Evolutionary conservation across 1,140 invertebrate species (phyloP), one percentile per base, ranked within the genome.

Genomic region (Camponotus pennsylvanicus): DNA sequence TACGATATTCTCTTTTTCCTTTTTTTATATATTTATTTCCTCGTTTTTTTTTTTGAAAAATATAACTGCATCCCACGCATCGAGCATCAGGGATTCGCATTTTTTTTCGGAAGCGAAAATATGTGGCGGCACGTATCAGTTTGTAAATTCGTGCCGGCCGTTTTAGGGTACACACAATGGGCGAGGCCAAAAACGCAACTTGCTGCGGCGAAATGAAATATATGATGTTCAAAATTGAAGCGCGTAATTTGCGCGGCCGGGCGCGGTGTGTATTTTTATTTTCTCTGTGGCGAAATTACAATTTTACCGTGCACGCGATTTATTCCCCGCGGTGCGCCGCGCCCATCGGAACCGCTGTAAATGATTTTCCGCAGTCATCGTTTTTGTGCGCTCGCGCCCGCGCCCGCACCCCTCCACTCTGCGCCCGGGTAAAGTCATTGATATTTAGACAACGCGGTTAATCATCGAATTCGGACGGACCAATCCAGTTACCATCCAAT

Each of bases 401-500:
- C 73, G 37, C 37, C 34, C 45, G 27, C 52, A 15, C 34, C 49
- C 15, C 70, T 9, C 27, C 32, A 2, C n/a, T 32, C 32, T 21
- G 21, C 32, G 32, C 69, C 79, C 67, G 87, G 79, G 79, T 83
- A 83, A 83, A 83, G 79, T 83, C 79, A 83, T 83, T 73, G 79
- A 83, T 83, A 83, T 83, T 83, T 83, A 83, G 79, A 83, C 79
- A 83, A 83, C 79, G 79, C 79, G 79, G 79, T 83, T 83, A 83
- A 83, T 83, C 79, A 83, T 83, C 79, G 69, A 83, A 83, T 83
- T 83, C 79, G 79, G 79, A 83, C 55, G 79, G 79, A 83, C 79
- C 79, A 83, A 83, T 83, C 79, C 79, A 83, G 79, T 83, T 83
- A 83, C 79, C 67, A 61, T 83, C 79, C 69, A 83, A 83, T 83